Base-by-base conservation (phyloP, 1,140 invertebrate genomes). In the Ceratina australensis region DNA sequence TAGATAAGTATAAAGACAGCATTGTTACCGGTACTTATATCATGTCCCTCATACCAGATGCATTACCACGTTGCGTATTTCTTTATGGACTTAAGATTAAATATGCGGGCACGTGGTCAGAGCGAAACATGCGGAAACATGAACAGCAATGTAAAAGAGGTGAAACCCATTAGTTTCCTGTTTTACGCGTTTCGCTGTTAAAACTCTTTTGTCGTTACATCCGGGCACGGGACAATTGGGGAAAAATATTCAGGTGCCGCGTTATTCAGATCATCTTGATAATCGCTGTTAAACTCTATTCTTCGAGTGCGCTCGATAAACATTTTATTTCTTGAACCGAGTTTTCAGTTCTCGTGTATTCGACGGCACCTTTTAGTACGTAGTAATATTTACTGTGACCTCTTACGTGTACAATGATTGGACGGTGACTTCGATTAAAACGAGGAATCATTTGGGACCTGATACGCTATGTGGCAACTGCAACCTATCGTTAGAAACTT, bases 141-240 rank as follows among this genome's bases (percentile, higher is more conserved):
- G 15, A 18, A 28, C 47, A 26, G 28, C 54, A 12, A 67, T 61
- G 56, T 18, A 61, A 69, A 61, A 54, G n/a, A 69, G 56, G 66
- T 61, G 66, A 76, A 76, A 76, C 10, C 57, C 49, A 59, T 76
- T 50, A 61, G 56, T 52, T 76, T 76, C 74, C 74, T 69, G 74
- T 71, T 42, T 42, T 52, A 52, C 74, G n/a, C 26, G 66, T 60
- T 61, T 61, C 66, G 26, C 56, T 24, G 52, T 76, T 61, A 61
- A 71, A 60, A 71, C 26, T 49, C 57, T 69, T n/a, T 60, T 76
- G 65, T 71, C 28, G 28, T 20, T 16, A 33, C 47, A 52, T 76
- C 74, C 74, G 57, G 74, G n/a, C 50, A 15, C 7, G 15, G 54
- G n/a, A 1, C 1, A 52, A 60, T 42, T 28, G 47, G 33, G 33